A percentile compares a stretch with the other conserved stretches of the same genome.
Evolutionary conservation across 2,797 vertebrate species (phyloP).

Genomic region (Chloroceryle inda): DNA sequence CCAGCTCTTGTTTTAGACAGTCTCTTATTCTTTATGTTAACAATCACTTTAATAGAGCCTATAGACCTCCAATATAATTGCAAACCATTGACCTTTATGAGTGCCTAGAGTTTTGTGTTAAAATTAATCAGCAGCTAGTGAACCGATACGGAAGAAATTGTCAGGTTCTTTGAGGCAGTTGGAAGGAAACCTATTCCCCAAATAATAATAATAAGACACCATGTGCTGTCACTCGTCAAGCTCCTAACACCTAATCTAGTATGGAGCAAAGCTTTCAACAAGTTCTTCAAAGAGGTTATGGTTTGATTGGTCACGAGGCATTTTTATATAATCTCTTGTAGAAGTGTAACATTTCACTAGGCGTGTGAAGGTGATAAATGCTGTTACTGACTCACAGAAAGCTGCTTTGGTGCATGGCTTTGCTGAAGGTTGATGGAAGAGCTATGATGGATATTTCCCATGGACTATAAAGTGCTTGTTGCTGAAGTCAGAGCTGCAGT

Average conservation of each 20-base stretch:
- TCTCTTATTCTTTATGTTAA: background rate
- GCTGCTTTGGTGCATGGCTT: background rate
- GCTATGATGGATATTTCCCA: background rate
- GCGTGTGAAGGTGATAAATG: background rate
- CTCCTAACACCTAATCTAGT: background rate
- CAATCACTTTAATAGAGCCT: background rate
- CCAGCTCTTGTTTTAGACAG: background rate
- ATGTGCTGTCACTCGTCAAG: background rate
- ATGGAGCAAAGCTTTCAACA: constrained; percentile 27
- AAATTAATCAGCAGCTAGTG: background rate
- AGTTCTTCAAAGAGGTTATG: constrained; percentile 1
- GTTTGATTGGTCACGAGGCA: background rate
- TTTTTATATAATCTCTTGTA: background rate
- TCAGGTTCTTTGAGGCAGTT: background rate
- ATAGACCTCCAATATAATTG: background rate
- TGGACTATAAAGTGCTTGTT: background rate
- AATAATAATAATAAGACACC: background rate
- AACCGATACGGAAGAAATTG: background rate
- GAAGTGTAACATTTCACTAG: background rate
- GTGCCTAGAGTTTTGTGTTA: background rate
- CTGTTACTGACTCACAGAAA: constrained; percentile 3
- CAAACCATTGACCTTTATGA: background rate
- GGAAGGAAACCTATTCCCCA: constrained; percentile 1
- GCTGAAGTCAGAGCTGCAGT: background rate
- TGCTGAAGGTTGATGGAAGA: background rate